Base-by-base conservation (phyloP, 1,140 invertebrate species). In the Antheraea pernyi region DNA sequence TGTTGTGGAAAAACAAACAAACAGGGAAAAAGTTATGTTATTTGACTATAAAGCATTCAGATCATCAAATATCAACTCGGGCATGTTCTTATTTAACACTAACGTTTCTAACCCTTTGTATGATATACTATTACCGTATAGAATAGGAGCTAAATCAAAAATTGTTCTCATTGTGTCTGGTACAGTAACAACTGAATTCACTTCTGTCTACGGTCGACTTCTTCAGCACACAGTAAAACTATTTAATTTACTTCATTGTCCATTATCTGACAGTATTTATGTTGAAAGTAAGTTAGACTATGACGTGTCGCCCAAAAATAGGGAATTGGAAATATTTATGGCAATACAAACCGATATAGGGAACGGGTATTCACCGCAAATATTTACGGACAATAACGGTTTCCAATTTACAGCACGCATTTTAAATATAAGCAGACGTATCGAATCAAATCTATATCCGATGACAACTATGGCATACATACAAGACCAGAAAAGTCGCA, bases 361-460 rank as follows among this genome's bases (percentile, higher is more conserved):
- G 8, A 96, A 96, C 74, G 94, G 95, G 0, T 94, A 96, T 64
- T 93, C 94, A 0, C 95, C 96, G 0, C 94, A 94, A 71, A 96
- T 98, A 78, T 98, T 95, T 79, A 97, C 97, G 0, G 98, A 99
- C 88, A 94, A 96, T 61, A 99, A 98, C 86, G 97, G 97, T 0
- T 97, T 97, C 78, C 96, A 97, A 81, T 84, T 83, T 36, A 85
- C 82, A 1, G 6, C 73, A 9, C 72, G 79, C 30, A 36, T 77
- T 70, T 68, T 88, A 42, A 91, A 91, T 72, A 78, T 85, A 58
- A 85, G 78, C 58, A 84, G 85, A 75, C 77, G 79, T 9, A 94
- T 98, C 19, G 97, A 98, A 86, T 97, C 97, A 3, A 98, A 98
- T 85, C 97, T 98, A 83, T 98, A 97, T 83, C 97, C 98, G 0